Evolutionary conservation across 2,113 vertebrate species (phyloP), one percentile per base, ranked within the genome.

Genomic region (Nannobrachium achirus): DNA sequence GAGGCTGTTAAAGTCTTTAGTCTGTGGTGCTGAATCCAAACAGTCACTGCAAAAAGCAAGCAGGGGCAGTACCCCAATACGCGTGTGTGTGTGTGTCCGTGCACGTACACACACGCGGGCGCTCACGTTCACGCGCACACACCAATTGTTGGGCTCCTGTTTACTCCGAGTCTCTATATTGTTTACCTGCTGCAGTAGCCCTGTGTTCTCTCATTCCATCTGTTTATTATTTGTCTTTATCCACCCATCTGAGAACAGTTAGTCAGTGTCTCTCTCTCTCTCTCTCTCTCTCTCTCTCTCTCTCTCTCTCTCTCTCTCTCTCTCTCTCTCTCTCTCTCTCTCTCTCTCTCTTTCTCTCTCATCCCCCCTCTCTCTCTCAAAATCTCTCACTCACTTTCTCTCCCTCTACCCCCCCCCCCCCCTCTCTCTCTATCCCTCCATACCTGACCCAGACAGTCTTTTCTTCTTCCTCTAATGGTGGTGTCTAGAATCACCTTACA

Each of bases 81-180:
- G 60, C 66, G 45, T 75, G 71, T 51, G 8, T 58, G 1, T 41
- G 46, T 61, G 50, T 40, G 73, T 55, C 61, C 45, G 15, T 55
- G 73, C 56, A 33, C 25, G 3, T 5, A 33, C 4, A 4, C 25
- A 33, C 25, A 4, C 20, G 4, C 20, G 20, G 20, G 6, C 25
- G 6, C n/a, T n/a, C n/a, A n/a, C n/a, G n/a, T n/a, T n/a, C n/a
- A n/a, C n/a, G n/a, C n/a, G n/a, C n/a, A n/a, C n/a, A n/a, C n/a
- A n/a, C n/a, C n/a, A n/a, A n/a, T n/a, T n/a, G n/a, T n/a, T n/a
- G n/a, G n/a, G n/a, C n/a, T n/a, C n/a, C n/a, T n/a, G n/a, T n/a
- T n/a, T n/a, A n/a, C n/a, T n/a, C n/a, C n/a, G n/a, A n/a, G n/a
- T n/a, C n/a, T n/a, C n/a, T n/a, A n/a, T n/a, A n/a, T n/a, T n/a